phyloP scores from a whole-genome alignment of 2,113 vertebrate genomes.

The Lophochroa leadbeateri region DNA sequence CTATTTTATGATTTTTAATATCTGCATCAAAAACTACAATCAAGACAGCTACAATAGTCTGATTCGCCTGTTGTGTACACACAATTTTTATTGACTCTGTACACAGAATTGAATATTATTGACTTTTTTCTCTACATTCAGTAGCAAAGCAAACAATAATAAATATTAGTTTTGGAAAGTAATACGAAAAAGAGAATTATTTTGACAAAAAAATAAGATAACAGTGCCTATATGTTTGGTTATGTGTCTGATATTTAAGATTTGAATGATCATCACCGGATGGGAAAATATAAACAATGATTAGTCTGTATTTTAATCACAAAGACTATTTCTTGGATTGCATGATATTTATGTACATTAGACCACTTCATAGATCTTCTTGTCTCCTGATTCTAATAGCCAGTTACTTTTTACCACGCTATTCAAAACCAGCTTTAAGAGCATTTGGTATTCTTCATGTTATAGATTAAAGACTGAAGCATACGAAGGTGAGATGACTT shows the following conservation, averaged over 20 bases:
- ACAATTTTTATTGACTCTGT: neutral
- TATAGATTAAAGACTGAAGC: neutral
- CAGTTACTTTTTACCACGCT: neutral
- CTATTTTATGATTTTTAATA: neutral
- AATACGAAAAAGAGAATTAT: neutral
- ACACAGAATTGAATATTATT: neutral
- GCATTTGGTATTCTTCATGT: neutral
- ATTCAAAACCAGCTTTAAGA: neutral
- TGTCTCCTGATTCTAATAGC: neutral
- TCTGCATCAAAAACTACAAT: neutral
- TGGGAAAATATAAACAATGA: neutral
- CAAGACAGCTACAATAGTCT: neutral
- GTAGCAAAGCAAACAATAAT: neutral
- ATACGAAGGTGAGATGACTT: neutral
- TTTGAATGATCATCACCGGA: neutral
- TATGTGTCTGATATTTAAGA: neutral
- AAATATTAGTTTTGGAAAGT: neutral
- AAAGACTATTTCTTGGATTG: neutral
- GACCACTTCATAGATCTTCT: neutral
- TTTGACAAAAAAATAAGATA: neutral
- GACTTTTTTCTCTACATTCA: neutral
- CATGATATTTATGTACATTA: neutral
- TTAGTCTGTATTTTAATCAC: neutral
- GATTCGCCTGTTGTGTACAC: neutral
- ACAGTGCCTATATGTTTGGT: neutral